Conservation (phyloP, 2,797 vertebrate genomes). For the Sebastiscus albofasciatus region DNA sequence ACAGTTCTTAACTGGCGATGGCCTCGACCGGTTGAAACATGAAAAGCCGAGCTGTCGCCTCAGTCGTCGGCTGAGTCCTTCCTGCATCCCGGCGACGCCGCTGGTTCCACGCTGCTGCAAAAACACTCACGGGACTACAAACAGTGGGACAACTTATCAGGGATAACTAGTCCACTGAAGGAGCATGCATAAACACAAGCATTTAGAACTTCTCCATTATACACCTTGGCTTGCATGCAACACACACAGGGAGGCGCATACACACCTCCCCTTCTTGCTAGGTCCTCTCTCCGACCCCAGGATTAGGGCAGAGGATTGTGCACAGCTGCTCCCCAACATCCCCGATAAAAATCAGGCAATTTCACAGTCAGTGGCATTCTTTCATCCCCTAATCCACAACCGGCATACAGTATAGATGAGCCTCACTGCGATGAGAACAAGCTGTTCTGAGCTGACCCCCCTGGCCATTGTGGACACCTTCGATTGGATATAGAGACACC, state of each 20-base stretch:
- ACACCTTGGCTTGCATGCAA: slow-evolving; percentile 44
- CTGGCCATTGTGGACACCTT: slow-evolving; percentile 57
- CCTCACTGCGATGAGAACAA: slow-evolving; percentile 66
- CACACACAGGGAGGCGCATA: neutral
- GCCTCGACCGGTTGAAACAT: slow-evolving; percentile 56
- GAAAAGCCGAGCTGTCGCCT: slow-evolving; percentile 46
- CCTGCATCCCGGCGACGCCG: slow-evolving; percentile 5
- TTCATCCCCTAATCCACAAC: slow-evolving; percentile 83
- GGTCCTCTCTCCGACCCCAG: slow-evolving; percentile 65
- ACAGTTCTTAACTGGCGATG: slow-evolving; percentile 69
- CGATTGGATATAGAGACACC: slow-evolving; percentile 38
- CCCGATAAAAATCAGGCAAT: slow-evolving; percentile 86
- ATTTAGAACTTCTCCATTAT: slow-evolving; percentile 42
- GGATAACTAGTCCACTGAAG: slow-evolving; percentile 60
- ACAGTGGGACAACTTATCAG: slow-evolving; percentile 61
- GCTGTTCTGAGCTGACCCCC: slow-evolving; percentile 59
- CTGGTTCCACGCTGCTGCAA: slow-evolving; percentile 44
- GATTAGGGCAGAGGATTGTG: slow-evolving; percentile 83
- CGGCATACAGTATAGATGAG: slow-evolving; percentile 78
- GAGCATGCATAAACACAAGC: slow-evolving; percentile 55
- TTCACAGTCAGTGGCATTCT: slow-evolving; percentile 86
- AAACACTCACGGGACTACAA: slow-evolving; percentile 41
- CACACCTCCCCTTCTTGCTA: slow-evolving; percentile 30
- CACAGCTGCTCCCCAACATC: slow-evolving; percentile 84
- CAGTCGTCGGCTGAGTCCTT: slow-evolving; percentile 23